Percentiles rank a stretch among this genome's conserved stretches.
Evolutionary conservation across 2,113 vertebrate genomes (phyloP).

Genomic region (Ancistrus triradiatus): DNA sequence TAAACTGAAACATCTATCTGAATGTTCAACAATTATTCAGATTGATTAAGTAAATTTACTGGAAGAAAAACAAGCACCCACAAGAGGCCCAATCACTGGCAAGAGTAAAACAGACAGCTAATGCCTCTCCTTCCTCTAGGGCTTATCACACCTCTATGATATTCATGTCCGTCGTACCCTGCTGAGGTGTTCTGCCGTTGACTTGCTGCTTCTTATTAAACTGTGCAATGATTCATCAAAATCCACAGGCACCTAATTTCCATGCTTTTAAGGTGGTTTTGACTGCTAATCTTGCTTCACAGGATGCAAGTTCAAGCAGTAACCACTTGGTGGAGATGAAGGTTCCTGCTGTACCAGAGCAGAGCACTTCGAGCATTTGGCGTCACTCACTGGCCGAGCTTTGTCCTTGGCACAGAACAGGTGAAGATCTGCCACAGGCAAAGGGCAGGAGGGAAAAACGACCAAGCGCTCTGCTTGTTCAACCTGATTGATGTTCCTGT

Average conservation of each 20-base stretch:
- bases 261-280: slow-evolving; percentile 8
- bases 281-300: background rate
- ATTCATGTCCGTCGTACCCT: slow-evolving; percentile 18
- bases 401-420: slow-evolving; percentile 42
- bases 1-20: slow-evolving; percentile 55
- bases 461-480: slow-evolving; percentile 2
- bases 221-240: slow-evolving; percentile 1
- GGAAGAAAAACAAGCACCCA: slow-evolving; percentile 65
- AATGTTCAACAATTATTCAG: slow-evolving; percentile 62
- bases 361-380: background rate
- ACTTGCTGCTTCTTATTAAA: slow-evolving; percentile 2
- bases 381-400: slow-evolving; percentile 7
- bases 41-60: slow-evolving; percentile 65
- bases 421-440: slow-evolving; percentile 26
- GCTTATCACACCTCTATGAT: background rate
- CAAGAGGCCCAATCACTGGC: slow-evolving; percentile 44
- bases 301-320: slow-evolving; percentile 24
- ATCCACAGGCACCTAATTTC: slow-evolving; percentile 49
- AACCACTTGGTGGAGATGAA: slow-evolving; percentile 63
- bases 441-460: slow-evolving; percentile 18
- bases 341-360: slow-evolving; percentile 23
- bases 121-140: background rate
- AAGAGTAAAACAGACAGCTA: background rate
- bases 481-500: slow-evolving; percentile 36
- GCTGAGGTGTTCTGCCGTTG: slow-evolving; percentile 2